Conservation (phyloP, 2,113 vertebrate genomes). For the Irena cyanogastra region DNA sequence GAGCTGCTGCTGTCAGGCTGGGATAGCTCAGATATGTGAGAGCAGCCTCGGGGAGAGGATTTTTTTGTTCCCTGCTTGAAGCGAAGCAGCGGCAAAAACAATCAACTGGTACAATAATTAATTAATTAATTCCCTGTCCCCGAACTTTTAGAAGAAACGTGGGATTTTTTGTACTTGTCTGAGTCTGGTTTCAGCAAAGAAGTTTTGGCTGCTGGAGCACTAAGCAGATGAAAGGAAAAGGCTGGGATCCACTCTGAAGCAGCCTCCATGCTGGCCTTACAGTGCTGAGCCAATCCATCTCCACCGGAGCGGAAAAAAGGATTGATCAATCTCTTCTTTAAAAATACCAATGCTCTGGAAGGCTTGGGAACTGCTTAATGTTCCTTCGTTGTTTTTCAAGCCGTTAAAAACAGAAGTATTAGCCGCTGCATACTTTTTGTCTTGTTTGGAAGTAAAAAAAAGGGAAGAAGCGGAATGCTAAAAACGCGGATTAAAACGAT, state of each 20-base stretch:
- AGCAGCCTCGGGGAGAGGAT: neutral
- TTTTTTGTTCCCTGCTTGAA: neutral
- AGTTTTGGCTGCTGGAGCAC: neutral
- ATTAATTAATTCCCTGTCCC: neutral
- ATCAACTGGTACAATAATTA: neutral
- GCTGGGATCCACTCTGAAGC: neutral
- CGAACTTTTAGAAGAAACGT: neutral
- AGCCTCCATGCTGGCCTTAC: neutral
- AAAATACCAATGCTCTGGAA: slow-evolving; percentile 22
- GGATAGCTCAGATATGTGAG: neutral
- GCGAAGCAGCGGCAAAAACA: neutral
- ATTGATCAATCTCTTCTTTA: slow-evolving; percentile 61
- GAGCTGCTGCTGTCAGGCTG: neutral
- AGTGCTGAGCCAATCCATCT: slow-evolving; percentile 11
- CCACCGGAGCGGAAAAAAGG: too few relatives aligned
- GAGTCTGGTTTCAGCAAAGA: neutral
- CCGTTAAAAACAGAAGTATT: slow-evolving; percentile 37
- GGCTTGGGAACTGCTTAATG: neutral
- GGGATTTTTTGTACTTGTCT: neutral
- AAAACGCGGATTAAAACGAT: slow-evolving; percentile 35
- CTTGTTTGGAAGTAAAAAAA: slow-evolving; percentile 40
- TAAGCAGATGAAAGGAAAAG: neutral
- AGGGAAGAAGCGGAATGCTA: neutral
- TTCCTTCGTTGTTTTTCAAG: slow-evolving; percentile 32
- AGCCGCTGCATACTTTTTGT: slow-evolving; percentile 28